Conservation (phyloP, 1,140 invertebrate species). For the Drosophila mayri region DNA sequence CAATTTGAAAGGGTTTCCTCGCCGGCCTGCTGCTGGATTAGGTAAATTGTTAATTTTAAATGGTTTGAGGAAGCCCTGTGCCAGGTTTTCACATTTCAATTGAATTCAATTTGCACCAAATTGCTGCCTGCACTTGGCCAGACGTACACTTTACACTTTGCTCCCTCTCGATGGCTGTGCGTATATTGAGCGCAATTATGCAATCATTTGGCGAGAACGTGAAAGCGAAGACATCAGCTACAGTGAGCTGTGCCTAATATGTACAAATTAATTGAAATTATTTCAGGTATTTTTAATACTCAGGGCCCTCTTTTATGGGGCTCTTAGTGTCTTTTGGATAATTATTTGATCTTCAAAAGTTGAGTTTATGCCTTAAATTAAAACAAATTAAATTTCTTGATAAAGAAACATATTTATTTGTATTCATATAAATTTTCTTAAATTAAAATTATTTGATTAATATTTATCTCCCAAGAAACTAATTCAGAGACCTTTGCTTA, state of each 20-base stretch:
- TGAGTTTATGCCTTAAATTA: no score
- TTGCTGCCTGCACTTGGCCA: not conserved
- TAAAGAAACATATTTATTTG: not conserved
- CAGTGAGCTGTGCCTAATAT: not conserved
- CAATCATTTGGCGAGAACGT: conserved; percentile 36
- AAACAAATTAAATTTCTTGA: not conserved
- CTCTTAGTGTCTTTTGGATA: not conserved
- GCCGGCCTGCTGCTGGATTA: conserved; percentile 25
- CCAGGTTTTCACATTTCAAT: conserved; percentile 18
- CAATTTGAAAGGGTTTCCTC: conserved; percentile 43
- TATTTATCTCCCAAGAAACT: not conserved
- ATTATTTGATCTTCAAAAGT: no score
- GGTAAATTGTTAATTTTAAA: conserved; percentile 42
- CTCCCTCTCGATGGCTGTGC: conserved; percentile 16
- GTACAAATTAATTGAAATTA: accelerated
- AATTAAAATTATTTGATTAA: not conserved
- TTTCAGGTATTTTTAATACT: not conserved
- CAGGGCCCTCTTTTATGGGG: not conserved
- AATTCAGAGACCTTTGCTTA: not conserved
- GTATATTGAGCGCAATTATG: conserved; percentile 15
- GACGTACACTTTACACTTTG: conserved; percentile 38
- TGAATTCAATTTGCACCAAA: conserved; percentile 12
- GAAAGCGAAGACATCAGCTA: not conserved
- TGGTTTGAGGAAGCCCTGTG: not conserved
- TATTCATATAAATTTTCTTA: not conserved